Base-by-base conservation (phyloP, 2,888 invertebrate genomes). In the Acanthosepion lycidas region DNA sequence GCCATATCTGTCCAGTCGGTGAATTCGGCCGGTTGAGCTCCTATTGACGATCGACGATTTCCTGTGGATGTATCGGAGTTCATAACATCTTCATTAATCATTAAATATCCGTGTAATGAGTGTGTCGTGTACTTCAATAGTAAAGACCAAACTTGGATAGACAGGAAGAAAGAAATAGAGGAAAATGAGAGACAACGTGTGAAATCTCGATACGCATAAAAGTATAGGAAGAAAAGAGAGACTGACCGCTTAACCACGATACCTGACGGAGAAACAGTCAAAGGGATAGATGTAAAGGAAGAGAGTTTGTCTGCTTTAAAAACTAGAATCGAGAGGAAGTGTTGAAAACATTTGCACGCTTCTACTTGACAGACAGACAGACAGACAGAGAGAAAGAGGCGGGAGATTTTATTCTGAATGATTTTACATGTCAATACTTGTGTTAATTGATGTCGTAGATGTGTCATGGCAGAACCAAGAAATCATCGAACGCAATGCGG, bases 31-130 rank as follows among this genome's bases (percentile, higher is more conserved):
- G 23, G 23, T 20, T 59, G 2, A 6, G 6, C n/a, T 33, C 6
- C 78, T n/a, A 78, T 33, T n/a, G 78, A 33, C n/a, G 78, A 78
- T 78, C 78, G n/a, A 5, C 15, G 78, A 78, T 78, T 78, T 78
- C n/a, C n/a, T 78, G n/a, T 78, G 78, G n/a, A 78, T 78, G n/a
- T 15, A n/a, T 78, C n/a, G 12, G n/a, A 78, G 78, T 78, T n/a
- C n/a, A 78, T 33, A 78, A 78, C 78, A 78, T 33, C n/a, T 78
- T 78, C 78, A 78, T 78, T 78, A 78, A 78, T 78, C 78, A 78
- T 78, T 78, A 78, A 78, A 78, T 78, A 78, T 33, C 78, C n/a
- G n/a, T 78, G 78, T n/a, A 78, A 78, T n/a, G n/a, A 78, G 18
- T 15, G 33, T 15, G 78, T 5, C n/a, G n/a, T 12, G n/a, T 12